Evolutionary conservation across 2,888 invertebrate genomes (phyloP).

Genomic region (Drosophila ezoana): DNA sequence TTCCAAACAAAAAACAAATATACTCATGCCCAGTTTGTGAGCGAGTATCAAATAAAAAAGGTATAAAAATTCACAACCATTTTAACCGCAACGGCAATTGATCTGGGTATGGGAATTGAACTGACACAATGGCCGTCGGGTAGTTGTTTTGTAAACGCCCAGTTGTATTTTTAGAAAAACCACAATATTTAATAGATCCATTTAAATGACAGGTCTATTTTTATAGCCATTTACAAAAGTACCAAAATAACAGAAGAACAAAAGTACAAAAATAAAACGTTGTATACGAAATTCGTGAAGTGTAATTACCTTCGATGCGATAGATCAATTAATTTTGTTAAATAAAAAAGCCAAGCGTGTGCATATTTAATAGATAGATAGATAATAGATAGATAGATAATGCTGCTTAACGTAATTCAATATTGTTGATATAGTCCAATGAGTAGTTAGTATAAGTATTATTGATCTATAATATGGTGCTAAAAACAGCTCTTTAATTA

Average conservation of each 20-base stretch:
- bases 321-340: slow-evolving; percentile 9
- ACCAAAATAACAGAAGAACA: slow-evolving; percentile 1
- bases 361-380: background rate
- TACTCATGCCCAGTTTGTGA: background rate
- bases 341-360: background rate
- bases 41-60: background rate
- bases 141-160: slow-evolving; percentile 33
- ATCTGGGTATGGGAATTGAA: slow-evolving; percentile 31
- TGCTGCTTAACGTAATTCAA: background rate
- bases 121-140: slow-evolving; percentile 48
- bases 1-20: background rate
- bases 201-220: slow-evolving; percentile 74
- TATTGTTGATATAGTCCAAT: background rate
- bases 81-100: slow-evolving; percentile 53
- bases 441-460: too few species aligned
- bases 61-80: slow-evolving; percentile 12
- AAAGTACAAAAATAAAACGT: slow-evolving; percentile 19
- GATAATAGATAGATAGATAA: background rate
- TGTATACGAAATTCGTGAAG: background rate
- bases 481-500: too few species aligned
- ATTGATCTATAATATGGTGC: too few species aligned
- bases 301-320: slow-evolving; percentile 20
- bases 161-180: slow-evolving; percentile 70
- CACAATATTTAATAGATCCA: slow-evolving; percentile 70
- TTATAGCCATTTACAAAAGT: slow-evolving; percentile 54